Percentiles rank a stretch among this genome's conserved stretches.
Conservation (phyloP, 2,797 vertebrate genomes). For the Coranthus polyacanthus region DNA sequence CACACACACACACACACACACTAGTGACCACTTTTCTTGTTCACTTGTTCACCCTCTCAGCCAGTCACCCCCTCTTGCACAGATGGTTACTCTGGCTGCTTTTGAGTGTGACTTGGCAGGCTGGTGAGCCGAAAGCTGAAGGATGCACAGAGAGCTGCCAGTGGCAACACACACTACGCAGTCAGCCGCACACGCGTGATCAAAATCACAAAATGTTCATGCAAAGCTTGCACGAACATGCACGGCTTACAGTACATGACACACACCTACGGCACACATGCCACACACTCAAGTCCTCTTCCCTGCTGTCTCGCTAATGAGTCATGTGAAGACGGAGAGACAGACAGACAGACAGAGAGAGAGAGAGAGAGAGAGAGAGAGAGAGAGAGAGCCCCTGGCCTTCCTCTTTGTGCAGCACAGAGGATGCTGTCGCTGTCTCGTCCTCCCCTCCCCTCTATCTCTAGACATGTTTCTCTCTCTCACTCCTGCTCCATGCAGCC, state of each 20-base stretch:
- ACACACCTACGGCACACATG: conserved; percentile 41
- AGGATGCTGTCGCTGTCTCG: conserved; percentile 37
- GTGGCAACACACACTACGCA: conserved; percentile 17
- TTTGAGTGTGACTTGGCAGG: conserved; percentile 61
- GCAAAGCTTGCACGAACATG: neutral
- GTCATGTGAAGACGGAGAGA: conserved; percentile 22
- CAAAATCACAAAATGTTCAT: conserved; percentile 25
- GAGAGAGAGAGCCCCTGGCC: conserved; percentile 29
- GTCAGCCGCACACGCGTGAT: conserved; percentile 10
- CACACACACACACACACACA: no score
- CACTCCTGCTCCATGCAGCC: conserved; percentile 49
- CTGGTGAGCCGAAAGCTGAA: conserved; percentile 36
- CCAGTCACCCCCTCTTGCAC: conserved; percentile 44
- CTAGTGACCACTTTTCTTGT: conserved; percentile 42
- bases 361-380: conserved; percentile 18
- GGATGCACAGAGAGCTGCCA: conserved; percentile 48
- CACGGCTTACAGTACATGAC: neutral
- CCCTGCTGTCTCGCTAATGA: conserved; percentile 32
- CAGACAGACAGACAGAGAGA: conserved; percentile 13
- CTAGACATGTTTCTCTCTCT: conserved; percentile 63
- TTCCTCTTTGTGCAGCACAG: conserved; percentile 49
- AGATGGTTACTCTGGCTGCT: conserved; percentile 70
- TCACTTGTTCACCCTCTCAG: conserved; percentile 43
- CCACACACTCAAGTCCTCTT: conserved; percentile 21
- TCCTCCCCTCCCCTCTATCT: conserved; percentile 34